Evolutionary conservation across 2,113 vertebrate species (phyloP).

Genomic region (Microcebus tavaratra): DNA sequence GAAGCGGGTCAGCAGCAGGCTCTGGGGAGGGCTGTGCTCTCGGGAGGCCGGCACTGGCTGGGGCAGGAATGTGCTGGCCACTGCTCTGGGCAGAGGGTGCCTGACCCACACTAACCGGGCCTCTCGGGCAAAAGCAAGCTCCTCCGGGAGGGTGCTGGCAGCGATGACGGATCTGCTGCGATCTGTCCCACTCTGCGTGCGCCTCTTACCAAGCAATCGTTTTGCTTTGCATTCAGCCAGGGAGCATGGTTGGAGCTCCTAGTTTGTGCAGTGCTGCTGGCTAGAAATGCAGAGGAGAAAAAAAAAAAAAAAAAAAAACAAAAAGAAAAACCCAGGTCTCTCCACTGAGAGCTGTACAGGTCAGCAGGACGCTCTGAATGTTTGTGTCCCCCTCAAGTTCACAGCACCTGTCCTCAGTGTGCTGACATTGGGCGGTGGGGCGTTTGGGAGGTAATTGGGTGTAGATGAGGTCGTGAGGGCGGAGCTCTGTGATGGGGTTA

Average conservation of each 20-base stretch:
- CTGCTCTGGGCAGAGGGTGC: too few relatives aligned
- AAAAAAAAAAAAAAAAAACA: neutral
- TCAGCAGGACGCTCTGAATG: neutral
- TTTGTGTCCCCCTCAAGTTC: neutral
- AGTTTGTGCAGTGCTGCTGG: neutral
- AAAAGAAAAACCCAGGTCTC: neutral
- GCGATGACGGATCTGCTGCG: rapidly evolving
- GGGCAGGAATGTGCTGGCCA: neutral
- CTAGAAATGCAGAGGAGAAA: neutral
- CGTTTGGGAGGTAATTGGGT: neutral
- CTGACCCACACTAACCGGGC: neutral
- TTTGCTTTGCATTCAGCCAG: neutral
- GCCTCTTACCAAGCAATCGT: rapidly evolving
- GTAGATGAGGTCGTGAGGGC: neutral
- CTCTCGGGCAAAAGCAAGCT: neutral
- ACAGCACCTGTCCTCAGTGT: neutral
- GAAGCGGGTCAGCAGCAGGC: neutral
- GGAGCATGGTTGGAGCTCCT: neutral
- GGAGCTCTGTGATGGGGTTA: neutral
- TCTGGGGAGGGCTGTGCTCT: neutral
- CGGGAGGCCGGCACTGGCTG: rapidly evolving
- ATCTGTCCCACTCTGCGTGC: neutral
- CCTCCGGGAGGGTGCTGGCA: neutral
- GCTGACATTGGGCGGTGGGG: neutral
- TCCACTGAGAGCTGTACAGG: too few relatives aligned